These are phyloP conservation scores for Anser cygnoides DNA, from an alignment of 2,113 vertebrate species.

Conservation along the genomic window DNA sequence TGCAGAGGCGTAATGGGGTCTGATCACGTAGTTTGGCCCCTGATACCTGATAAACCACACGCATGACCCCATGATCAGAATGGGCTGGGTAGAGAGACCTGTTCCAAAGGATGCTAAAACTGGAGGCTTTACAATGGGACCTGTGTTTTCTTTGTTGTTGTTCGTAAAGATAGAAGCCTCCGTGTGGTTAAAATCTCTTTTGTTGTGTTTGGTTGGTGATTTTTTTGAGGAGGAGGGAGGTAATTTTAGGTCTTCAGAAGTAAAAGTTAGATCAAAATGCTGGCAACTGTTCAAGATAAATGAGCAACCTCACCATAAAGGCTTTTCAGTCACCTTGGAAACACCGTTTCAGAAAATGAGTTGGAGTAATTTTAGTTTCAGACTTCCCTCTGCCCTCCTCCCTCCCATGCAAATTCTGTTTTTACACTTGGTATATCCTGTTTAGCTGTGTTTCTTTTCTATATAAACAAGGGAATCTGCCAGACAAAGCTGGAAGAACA, in stretches of 20 bases:
- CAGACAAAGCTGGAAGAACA: constrained; percentile 6
- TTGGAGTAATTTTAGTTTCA: constrained; percentile 58
- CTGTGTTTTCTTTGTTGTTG: background rate
- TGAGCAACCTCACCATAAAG: constrained; percentile 29
- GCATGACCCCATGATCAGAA: background rate
- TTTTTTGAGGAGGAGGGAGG: constrained; percentile 1
- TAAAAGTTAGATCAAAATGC: constrained; percentile 40
- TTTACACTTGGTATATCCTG: constrained; percentile 34
- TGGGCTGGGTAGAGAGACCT: background rate
- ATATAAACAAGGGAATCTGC: background rate
- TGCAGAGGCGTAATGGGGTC: constrained; percentile 69
- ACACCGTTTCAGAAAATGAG: constrained; percentile 17
- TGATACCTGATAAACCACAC: background rate
- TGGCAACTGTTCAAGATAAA: constrained; percentile 47
- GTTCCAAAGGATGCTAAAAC: background rate
- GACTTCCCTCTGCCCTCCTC: constrained; percentile 34
- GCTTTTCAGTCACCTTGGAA: constrained; percentile 51
- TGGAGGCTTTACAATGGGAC: background rate
- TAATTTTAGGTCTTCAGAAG: constrained; percentile 44
- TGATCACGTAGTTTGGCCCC: constrained; percentile 58
- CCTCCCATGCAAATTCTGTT: constrained; percentile 49
- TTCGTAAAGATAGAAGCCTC: background rate
- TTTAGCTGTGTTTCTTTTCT: constrained; percentile 13
- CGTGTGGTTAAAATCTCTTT: background rate
- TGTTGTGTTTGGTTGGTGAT: background rate